Conservation (phyloP, 2,113 vertebrate genomes). For the Microtus montanus region DNA sequence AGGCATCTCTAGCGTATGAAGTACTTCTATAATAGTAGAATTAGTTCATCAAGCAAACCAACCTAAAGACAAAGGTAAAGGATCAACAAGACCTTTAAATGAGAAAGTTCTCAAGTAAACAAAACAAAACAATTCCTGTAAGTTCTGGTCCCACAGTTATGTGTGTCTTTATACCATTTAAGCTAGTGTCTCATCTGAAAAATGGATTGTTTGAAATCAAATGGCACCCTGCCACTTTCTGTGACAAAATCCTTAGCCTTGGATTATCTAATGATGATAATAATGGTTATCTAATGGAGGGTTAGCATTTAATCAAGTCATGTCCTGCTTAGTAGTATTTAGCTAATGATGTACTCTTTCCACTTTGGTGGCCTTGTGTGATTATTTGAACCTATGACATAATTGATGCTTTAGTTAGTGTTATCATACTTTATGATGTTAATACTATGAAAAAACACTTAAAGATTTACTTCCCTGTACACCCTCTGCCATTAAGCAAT, state of each 20-base stretch:
- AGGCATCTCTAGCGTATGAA: neutral
- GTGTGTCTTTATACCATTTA: neutral
- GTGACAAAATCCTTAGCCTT: neutral
- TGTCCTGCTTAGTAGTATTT: neutral
- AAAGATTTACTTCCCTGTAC: neutral
- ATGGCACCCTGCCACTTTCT: neutral
- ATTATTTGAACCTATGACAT: neutral
- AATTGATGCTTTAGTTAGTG: neutral
- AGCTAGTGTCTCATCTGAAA: slow-evolving; percentile 7
- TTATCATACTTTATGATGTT: neutral
- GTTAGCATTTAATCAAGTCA: slow-evolving; percentile 4
- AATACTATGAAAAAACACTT: neutral
- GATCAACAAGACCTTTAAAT: neutral
- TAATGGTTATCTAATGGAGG: neutral
- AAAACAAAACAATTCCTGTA: neutral
- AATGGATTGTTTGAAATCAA: neutral
- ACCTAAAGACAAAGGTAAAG: neutral
- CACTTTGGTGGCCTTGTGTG: too few relatives aligned
- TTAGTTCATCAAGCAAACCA: neutral
- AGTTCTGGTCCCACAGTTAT: neutral
- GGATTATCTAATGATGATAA: neutral
- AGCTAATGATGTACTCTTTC: neutral
- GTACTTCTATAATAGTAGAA: neutral
- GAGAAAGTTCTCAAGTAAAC: neutral
- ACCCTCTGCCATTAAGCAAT: neutral